phyloP scores from a whole-genome alignment of 2,888 invertebrate genomes.

The Agrotis exclamationis region DNA sequence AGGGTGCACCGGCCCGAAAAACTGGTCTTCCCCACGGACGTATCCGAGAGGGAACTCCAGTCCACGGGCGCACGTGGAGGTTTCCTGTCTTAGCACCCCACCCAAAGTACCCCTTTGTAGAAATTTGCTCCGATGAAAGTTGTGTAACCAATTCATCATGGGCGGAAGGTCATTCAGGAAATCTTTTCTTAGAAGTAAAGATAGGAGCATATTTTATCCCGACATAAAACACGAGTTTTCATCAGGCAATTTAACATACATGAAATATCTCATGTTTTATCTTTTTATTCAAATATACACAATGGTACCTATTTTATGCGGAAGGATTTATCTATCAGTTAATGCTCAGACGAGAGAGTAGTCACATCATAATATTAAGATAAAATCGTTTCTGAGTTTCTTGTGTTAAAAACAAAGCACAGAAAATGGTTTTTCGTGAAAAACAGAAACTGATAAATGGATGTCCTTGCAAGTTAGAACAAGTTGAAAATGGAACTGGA shows the following conservation, averaged over 20 bases:
- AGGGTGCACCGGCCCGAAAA: no score
- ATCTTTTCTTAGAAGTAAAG: no score
- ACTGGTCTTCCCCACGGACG: no score
- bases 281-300: slow-evolving; percentile 59
- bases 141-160: no score
- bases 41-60: no score
- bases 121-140: no score
- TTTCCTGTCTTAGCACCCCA: no score
- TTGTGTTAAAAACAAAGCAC: slow-evolving; percentile 8
- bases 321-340: slow-evolving; percentile 58
- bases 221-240: no score
- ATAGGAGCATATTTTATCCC: not conserved
- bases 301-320: slow-evolving; percentile 49
- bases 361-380: slow-evolving; percentile 48
- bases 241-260: slow-evolving; percentile 1
- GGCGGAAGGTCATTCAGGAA: no score
- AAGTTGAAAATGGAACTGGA: slow-evolving; percentile 42
- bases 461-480: slow-evolving; percentile 24
- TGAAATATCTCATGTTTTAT: slow-evolving; percentile 54
- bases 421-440: slow-evolving; percentile 49
- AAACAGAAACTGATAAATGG: slow-evolving; percentile 38
- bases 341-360: slow-evolving; percentile 46
- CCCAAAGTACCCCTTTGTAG: no score
- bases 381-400: slow-evolving; percentile 15
- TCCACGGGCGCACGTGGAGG: no score